These are phyloP conservation scores for Ashinkailepas kermadecensis DNA, from an alignment of 2,888 invertebrate genomes.

Conservation along the genomic window DNA sequence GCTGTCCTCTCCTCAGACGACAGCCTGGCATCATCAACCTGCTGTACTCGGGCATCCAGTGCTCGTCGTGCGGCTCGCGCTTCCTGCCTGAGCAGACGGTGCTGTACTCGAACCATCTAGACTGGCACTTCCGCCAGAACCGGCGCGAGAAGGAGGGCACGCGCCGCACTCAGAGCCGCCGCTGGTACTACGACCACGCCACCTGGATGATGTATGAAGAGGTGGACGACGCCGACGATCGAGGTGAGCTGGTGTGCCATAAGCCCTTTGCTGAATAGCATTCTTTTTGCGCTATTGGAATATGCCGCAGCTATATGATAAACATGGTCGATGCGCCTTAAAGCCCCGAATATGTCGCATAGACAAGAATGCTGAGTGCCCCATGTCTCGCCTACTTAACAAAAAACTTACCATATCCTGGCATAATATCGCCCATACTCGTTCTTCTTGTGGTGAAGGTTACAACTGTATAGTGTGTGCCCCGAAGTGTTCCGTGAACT, in stretches of 20 bases:
- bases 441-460: no score
- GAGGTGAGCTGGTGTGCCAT: constrained; percentile 49
- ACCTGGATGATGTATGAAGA: constrained; percentile 95
- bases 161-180: constrained; percentile 69
- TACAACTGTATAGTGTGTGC: no score
- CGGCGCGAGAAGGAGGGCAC: constrained; percentile 76
- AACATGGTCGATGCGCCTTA: no score
- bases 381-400: no score
- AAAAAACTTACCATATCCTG: no score
- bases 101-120: constrained; percentile 83
- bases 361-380: no score
- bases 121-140: constrained; percentile 98
- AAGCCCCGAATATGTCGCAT: no score
- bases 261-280: no score
- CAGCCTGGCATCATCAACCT: constrained; percentile 61
- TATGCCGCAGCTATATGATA: no score
- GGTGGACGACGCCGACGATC: constrained; percentile 80
- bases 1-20: constrained; percentile 47
- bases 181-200: constrained; percentile 81
- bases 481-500: no score
- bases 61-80: constrained; percentile 89
- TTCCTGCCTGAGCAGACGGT: constrained; percentile 84
- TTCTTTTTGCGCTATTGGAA: no score
- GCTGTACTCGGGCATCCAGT: constrained; percentile 87
- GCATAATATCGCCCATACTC: no score